Percentiles rank a stretch among this genome's conserved stretches.
Conservation (phyloP, 23 tunicate genomes). For the Ascidia mentula region DNA sequence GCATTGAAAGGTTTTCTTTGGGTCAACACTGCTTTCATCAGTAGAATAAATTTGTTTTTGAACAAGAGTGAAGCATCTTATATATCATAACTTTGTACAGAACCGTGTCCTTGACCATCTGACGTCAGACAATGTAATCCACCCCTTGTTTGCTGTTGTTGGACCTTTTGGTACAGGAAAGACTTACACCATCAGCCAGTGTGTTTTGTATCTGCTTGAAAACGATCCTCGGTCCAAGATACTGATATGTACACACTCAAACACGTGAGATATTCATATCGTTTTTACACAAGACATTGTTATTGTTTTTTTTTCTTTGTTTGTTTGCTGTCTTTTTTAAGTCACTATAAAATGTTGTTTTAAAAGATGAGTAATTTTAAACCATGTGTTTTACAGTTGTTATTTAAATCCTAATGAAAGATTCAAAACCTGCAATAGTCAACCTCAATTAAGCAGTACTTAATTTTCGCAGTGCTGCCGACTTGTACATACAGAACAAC, state of each 20-base stretch:
- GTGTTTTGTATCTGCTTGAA: conserved; percentile 24
- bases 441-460: too few species aligned
- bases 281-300: too few species aligned
- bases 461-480: conserved; percentile 70
- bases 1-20: too few species aligned
- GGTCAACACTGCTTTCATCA: too few species aligned
- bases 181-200: conserved; percentile 53
- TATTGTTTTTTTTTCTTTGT: too few species aligned
- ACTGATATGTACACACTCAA: conserved; percentile 58
- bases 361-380: not conserved
- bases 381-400: not conserved
- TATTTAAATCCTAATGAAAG: too few species aligned
- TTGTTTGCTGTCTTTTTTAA: too few species aligned
- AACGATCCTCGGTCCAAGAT: conserved; percentile 19
- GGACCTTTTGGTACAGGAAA: conserved; percentile 79
- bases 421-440: too few species aligned
- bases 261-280: too few species aligned
- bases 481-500: conserved; percentile 32
- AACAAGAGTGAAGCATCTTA: too few species aligned
- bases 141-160: conserved; percentile 43
- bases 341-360: not conserved
- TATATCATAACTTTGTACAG: too few species aligned
- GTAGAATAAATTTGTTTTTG: too few species aligned
- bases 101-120: not conserved
- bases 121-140: not conserved